These are phyloP conservation scores for Daphoenositta chrysoptera DNA, from an alignment of 2,113 vertebrate genomes.

Conservation along the genomic window DNA sequence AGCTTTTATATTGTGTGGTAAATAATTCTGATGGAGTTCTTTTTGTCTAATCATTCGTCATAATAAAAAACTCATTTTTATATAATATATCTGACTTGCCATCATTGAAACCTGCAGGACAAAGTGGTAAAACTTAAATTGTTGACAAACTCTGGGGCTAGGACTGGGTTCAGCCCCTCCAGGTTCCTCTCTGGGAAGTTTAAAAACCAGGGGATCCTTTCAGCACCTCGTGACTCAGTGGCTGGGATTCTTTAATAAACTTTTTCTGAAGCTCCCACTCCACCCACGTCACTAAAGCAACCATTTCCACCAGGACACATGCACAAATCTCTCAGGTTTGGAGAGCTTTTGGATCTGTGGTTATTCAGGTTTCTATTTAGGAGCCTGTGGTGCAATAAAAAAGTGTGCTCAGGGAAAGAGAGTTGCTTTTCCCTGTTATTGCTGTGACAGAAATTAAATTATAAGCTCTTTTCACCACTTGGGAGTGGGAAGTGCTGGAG, in stretches of 20 bases:
- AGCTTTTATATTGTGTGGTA: background rate
- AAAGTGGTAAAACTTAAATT: background rate
- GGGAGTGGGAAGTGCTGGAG: background rate
- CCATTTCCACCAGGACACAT: background rate
- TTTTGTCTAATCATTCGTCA: background rate
- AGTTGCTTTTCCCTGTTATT: background rate
- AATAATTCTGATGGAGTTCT: background rate
- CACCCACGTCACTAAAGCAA: background rate
- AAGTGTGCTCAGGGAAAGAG: background rate
- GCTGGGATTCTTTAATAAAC: background rate
- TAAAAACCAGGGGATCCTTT: background rate
- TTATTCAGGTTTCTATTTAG: slow-evolving; percentile 1
- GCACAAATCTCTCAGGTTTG: background rate
- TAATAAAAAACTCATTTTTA: background rate
- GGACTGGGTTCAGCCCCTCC: background rate
- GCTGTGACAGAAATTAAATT: slow-evolving; percentile 35
- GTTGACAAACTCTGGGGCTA: background rate
- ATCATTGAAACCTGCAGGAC: background rate
- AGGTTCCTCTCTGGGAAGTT: background rate
- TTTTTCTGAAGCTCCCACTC: background rate
- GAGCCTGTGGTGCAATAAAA: background rate
- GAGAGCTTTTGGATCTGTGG: background rate
- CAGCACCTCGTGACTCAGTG: background rate
- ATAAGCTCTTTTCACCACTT: background rate
- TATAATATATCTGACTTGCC: background rate